These are phyloP conservation scores for Scaptomyza graminum DNA, from an alignment of 1,140 invertebrate species.

Conservation along the genomic window DNA sequence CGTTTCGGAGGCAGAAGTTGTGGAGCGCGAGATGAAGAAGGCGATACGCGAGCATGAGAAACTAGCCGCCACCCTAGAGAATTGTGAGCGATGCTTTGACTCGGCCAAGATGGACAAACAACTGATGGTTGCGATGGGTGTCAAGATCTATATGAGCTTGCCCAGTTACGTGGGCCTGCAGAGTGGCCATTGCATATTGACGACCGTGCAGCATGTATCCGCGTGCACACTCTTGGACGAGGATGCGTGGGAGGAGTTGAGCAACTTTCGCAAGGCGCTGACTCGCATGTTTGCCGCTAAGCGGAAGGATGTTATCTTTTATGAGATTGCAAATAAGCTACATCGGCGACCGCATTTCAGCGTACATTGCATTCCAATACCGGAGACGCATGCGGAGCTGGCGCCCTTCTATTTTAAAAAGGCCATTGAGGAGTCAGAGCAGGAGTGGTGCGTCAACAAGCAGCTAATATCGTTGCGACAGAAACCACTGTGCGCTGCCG, in stretches of 20 bases:
- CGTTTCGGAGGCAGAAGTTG: conserved; percentile 87
- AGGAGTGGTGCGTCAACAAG: conserved; percentile 97
- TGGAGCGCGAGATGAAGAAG: conserved; percentile 87
- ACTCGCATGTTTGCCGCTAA: conserved; percentile 90
- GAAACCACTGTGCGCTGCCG: conserved; percentile 90
- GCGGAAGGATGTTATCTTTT: conserved; percentile 94
- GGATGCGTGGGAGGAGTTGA: conserved; percentile 95
- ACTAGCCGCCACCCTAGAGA: conserved; percentile 86
- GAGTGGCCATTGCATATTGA: conserved; percentile 94
- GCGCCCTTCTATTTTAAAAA: conserved; percentile 99
- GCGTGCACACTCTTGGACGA: conserved; percentile 94
- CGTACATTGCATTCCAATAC: conserved; percentile 96
- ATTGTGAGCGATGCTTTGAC: conserved; percentile 93
- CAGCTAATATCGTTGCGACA: conserved; percentile 94
- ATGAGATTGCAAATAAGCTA: conserved; percentile 92
- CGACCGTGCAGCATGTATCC: conserved; percentile 91
- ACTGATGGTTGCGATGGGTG: conserved; percentile 92
- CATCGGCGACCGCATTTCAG: conserved; percentile 92
- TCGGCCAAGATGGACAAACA: conserved; percentile 92
- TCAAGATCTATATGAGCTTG: conserved; percentile 92
- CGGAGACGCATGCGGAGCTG: conserved; percentile 85
- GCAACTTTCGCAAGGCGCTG: conserved; percentile 90
- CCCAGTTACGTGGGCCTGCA: conserved; percentile 91
- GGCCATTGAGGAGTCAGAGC: conserved; percentile 96
- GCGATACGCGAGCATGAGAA: conserved; percentile 90